Conservation (phyloP, 2,797 vertebrate genomes). For the Hybognathus amarus region DNA sequence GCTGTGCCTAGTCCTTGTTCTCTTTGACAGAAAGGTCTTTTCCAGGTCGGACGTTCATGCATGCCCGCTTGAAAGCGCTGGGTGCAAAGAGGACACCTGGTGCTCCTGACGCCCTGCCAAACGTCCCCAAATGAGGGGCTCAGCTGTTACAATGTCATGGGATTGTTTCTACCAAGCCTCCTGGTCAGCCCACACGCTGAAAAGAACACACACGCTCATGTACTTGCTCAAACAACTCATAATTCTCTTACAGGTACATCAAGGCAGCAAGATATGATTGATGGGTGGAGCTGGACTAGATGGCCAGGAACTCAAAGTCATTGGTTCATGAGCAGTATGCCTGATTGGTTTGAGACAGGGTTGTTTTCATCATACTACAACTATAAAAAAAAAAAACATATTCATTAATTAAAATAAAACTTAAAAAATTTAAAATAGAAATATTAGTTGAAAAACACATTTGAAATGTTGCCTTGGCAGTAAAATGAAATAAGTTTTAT, state of each 20-base stretch:
- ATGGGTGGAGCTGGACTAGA: conserved; percentile 9
- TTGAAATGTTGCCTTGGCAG: neutral
- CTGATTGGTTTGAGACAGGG: neutral
- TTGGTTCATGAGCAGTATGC: neutral
- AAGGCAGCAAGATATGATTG: neutral
- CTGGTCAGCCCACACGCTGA: conserved; percentile 59
- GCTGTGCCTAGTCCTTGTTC: conserved; percentile 32
- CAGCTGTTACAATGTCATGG: conserved; percentile 70
- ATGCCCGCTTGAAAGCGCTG: conserved; percentile 68
- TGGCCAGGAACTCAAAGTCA: conserved; percentile 14
- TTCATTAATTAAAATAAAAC: neutral
- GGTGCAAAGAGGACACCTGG: conserved; percentile 74
- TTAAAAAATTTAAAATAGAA: neutral
- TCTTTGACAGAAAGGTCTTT: conserved; percentile 63
- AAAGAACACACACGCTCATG: conserved; percentile 26
- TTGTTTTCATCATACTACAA: neutral
- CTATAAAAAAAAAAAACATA: neutral
- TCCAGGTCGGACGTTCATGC: conserved; percentile 57
- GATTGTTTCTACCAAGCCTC: conserved; percentile 64
- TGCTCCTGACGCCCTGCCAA: conserved; percentile 71
- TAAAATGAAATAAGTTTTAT: neutral
- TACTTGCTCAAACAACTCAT: conserved; percentile 16
- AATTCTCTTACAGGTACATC: conserved; percentile 23
- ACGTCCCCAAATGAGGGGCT: conserved; percentile 67
- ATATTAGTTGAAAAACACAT: neutral